Conservation (phyloP, 1,140 invertebrate genomes). For the Solenopsis fugax region DNA sequence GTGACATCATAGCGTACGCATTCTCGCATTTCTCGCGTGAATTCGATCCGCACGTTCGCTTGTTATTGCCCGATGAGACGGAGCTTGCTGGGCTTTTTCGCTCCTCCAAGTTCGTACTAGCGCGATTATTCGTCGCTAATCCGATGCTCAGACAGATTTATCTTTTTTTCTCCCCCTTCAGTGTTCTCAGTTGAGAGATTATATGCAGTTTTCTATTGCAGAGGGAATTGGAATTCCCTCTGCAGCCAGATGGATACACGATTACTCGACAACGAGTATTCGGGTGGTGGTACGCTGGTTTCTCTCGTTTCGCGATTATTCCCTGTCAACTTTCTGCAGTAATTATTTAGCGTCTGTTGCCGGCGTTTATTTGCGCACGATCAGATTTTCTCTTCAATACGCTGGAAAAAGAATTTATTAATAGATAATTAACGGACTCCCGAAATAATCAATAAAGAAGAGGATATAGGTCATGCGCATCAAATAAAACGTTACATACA, state of each 20-base stretch:
- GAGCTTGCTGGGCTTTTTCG: not conserved
- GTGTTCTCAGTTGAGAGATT: not conserved
- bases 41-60: slow-evolving; percentile 12
- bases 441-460: too few species aligned
- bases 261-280: not conserved
- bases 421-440: too few species aligned
- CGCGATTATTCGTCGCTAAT: not conserved
- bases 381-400: not conserved
- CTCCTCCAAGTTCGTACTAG: not conserved
- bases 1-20: not conserved
- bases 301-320: not conserved
- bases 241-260: not conserved
- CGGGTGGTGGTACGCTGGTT: not conserved
- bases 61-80: not conserved
- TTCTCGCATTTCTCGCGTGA: slow-evolving; percentile 28
- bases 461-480: too few species aligned
- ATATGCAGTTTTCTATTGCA: not conserved
- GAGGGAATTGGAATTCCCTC: not conserved
- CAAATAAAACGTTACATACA: too few species aligned
- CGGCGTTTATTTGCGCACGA: not conserved
- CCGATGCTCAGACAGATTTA: not conserved
- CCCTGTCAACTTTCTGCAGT: not conserved
- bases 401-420: too few species aligned
- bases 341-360: not conserved
- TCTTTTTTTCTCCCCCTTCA: not conserved